A percentile compares a stretch with the other conserved stretches of the same genome.
phyloP scores from a whole-genome alignment of 1,140 invertebrate species.

The Latrodectus geometricus region DNA sequence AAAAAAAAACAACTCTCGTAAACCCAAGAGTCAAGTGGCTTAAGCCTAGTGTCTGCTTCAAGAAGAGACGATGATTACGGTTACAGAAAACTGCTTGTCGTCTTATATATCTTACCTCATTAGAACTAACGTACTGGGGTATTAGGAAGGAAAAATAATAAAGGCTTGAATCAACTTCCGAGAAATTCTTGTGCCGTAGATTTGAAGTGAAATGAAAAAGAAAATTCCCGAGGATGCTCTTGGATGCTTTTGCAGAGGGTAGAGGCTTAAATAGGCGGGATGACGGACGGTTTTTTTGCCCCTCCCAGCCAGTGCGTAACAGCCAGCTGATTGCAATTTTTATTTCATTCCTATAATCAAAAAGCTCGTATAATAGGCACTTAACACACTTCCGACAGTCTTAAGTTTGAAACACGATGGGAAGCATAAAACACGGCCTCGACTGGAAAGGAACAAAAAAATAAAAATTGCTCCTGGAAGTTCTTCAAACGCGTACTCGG shows the following conservation, averaged over 20 bases:
- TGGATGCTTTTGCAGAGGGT: not conserved
- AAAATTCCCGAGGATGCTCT: not conserved
- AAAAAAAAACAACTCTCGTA: not conserved
- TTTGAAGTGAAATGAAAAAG: not conserved
- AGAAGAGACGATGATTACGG: not conserved
- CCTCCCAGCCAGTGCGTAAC: not conserved
- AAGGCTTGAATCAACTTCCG: conserved; percentile 3
- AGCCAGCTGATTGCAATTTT: not conserved
- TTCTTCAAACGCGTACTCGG: too few species aligned
- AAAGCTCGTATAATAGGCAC: not conserved
- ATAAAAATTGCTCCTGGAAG: too few species aligned
- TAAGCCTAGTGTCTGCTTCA: not conserved
- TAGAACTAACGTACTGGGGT: not conserved
- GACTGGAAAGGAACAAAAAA: too few species aligned
- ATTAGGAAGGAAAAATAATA: not conserved
- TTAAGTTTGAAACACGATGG: not conserved
- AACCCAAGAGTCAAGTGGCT: not conserved
- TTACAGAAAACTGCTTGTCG: conserved; percentile 12
- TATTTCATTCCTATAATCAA: not conserved
- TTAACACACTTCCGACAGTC: not conserved
- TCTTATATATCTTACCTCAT: conserved; percentile 31
- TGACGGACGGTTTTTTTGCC: too few species aligned
- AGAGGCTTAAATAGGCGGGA: too few species aligned
- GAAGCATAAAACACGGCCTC: not conserved
- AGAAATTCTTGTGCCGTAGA: not conserved